phyloP scores from a whole-genome alignment of 2,888 invertebrate genomes.

The Cerceris ruficornis region DNA sequence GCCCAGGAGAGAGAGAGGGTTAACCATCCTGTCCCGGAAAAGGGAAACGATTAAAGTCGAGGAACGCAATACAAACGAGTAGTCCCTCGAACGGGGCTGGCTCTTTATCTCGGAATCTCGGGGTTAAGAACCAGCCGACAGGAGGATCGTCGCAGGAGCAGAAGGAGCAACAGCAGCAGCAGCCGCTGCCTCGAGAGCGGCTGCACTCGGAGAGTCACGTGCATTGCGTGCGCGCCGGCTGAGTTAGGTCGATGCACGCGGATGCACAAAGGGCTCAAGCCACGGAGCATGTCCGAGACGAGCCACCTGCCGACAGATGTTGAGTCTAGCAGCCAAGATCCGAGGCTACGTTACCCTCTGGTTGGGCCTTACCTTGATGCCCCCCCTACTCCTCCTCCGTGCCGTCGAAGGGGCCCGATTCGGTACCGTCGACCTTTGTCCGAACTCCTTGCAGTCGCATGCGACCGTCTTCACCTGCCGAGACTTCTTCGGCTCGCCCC shows the following conservation, averaged over 20 bases:
- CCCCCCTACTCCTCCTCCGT: background rate
- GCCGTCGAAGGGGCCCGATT: conserved; percentile 46
- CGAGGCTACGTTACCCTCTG: conserved; percentile 60
- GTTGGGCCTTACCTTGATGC: conserved; percentile 32
- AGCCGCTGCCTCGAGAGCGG: conserved; percentile 44
- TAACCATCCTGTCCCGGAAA: background rate
- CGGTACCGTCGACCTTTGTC: conserved; percentile 57
- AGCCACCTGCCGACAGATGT: conserved; percentile 80
- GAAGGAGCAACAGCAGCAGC: conserved; percentile 30
- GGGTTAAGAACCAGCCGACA: conserved; percentile 61
- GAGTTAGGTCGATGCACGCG: conserved; percentile 69
- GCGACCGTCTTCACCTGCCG: conserved; percentile 60
- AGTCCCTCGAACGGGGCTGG: conserved; percentile 13
- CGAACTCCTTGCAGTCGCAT: conserved; percentile 49
- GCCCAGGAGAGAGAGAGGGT: background rate
- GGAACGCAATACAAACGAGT: background rate
- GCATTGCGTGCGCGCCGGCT: conserved; percentile 65
- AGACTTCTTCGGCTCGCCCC: conserved; percentile 47
- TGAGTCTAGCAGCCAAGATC: conserved; percentile 70
- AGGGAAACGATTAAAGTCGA: background rate
- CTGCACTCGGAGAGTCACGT: conserved; percentile 63
- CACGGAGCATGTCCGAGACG: conserved; percentile 68
- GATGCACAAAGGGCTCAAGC: conserved; percentile 70
- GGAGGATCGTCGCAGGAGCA: conserved; percentile 49
- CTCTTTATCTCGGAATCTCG: conserved; percentile 50